phyloP scores from a whole-genome alignment of 2,888 invertebrate species.

The Ceramica pisi region DNA sequence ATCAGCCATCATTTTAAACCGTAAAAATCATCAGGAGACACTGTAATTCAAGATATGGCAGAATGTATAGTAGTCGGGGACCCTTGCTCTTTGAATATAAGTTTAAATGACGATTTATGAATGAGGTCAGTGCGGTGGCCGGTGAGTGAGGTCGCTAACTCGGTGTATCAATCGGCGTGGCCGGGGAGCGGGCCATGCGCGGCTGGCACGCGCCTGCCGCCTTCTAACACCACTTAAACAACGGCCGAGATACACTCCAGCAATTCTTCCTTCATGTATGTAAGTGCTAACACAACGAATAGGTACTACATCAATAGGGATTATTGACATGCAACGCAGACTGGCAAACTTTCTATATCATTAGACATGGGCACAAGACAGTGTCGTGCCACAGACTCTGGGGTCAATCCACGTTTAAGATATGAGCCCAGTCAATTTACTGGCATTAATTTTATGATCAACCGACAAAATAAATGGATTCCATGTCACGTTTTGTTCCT shows the following conservation, averaged over 20 bases:
- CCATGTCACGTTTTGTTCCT: conserved; percentile 64
- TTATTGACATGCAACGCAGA: conserved; percentile 13
- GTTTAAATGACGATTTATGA: conserved; percentile 89
- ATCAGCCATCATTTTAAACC: conserved; percentile 36
- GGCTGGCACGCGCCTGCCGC: conserved; percentile 71
- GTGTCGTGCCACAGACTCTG: conserved; percentile 34
- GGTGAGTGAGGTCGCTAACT: conserved; percentile 82
- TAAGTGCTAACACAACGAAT: conserved; percentile 31
- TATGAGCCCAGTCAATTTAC: conserved; percentile 58
- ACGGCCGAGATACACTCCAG: conserved; percentile 54
- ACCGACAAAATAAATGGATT: conserved; percentile 65
- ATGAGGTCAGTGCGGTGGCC: conserved; percentile 85
- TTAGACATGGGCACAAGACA: background rate
- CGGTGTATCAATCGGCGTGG: conserved; percentile 76
- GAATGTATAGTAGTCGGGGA: conserved; percentile 77
- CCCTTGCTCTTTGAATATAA: conserved; percentile 83
- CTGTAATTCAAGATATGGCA: conserved; percentile 71
- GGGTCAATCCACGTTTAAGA: conserved; percentile 60
- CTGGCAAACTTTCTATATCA: conserved; percentile 1
- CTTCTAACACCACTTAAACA: conserved; percentile 58
- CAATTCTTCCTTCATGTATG: conserved; percentile 54
- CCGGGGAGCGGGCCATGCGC: conserved; percentile 72
- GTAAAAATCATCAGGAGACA: conserved; percentile 52
- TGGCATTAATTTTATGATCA: conserved; percentile 58
- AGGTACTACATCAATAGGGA: conserved; percentile 14